Percentiles rank a stretch among this genome's conserved stretches.
Conservation (phyloP, 2,888 invertebrate genomes). For the Drosophila pegasa region DNA sequence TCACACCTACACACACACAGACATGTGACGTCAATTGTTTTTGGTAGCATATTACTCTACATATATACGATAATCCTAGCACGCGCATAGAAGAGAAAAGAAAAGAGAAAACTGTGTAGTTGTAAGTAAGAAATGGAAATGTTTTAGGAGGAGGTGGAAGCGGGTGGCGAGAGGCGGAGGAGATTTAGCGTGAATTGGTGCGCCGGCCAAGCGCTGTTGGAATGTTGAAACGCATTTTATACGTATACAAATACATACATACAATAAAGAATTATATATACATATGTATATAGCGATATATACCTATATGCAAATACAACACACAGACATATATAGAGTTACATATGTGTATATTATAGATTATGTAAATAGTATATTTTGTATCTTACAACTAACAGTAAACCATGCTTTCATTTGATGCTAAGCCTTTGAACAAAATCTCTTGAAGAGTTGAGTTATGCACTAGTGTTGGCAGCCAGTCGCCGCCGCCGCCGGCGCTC, state of each 20-base stretch:
- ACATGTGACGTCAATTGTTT: conserved; percentile 44
- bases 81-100: conserved; percentile 17
- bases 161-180: conserved; percentile 6
- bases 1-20: not conserved
- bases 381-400: conserved; percentile 22
- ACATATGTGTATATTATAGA: conserved; percentile 11
- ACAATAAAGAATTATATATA: conserved; percentile 31
- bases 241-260: conserved; percentile 46
- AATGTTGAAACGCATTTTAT: conserved; percentile 47
- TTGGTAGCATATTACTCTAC: conserved; percentile 33
- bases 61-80: conserved; percentile 18
- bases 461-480: not conserved
- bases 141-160: conserved; percentile 21
- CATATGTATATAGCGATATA: conserved; percentile 38
- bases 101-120: conserved; percentile 43
- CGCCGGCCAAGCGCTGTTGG: conserved; percentile 38
- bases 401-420: conserved; percentile 19
- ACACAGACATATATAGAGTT: conserved; percentile 53
- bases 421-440: conserved; percentile 8
- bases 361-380: conserved; percentile 32
- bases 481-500: conserved; percentile 44
- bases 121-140: conserved; percentile 49
- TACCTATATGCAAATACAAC: conserved; percentile 34
- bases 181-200: conserved; percentile 29
- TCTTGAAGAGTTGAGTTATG: not conserved